Conservation (phyloP, 2,113 vertebrate genomes). For the Scalopus aquaticus region DNA sequence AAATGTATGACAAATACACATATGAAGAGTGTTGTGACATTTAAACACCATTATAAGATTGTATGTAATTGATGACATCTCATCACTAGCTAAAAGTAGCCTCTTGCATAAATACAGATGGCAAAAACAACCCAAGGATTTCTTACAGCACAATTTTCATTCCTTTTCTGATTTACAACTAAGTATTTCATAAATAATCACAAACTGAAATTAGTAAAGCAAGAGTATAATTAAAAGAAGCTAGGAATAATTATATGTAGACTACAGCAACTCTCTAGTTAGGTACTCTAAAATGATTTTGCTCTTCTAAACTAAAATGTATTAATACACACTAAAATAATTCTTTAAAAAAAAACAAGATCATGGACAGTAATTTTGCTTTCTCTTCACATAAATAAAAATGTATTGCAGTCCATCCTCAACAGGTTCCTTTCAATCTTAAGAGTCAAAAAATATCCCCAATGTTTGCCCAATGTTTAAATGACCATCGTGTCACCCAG, state of each 20-base stretch:
- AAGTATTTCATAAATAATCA: constrained; percentile 42
- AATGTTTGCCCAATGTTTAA: neutral
- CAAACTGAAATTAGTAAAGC: neutral
- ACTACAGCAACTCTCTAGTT: neutral
- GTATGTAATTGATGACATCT: neutral
- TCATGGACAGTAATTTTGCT: neutral
- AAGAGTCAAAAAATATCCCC: neutral
- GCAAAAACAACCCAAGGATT: neutral
- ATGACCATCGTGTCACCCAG: neutral
- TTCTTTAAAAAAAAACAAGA: neutral
- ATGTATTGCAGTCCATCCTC: neutral
- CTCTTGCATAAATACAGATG: neutral
- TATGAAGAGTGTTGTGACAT: neutral
- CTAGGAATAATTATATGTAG: neutral
- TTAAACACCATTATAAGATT: neutral
- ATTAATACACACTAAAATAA: neutral
- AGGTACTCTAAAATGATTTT: neutral
- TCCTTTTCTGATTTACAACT: constrained; percentile 1
- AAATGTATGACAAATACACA: neutral
- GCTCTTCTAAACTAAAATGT: constrained; percentile 20
- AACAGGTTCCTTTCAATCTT: neutral
- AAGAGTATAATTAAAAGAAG: neutral
- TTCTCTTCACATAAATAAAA: constrained; percentile 15
- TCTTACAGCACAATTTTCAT: neutral
- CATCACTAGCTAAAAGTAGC: neutral